phyloP scores from a whole-genome alignment of 2,113 vertebrate genomes.

The Catharus fuscescens region DNA sequence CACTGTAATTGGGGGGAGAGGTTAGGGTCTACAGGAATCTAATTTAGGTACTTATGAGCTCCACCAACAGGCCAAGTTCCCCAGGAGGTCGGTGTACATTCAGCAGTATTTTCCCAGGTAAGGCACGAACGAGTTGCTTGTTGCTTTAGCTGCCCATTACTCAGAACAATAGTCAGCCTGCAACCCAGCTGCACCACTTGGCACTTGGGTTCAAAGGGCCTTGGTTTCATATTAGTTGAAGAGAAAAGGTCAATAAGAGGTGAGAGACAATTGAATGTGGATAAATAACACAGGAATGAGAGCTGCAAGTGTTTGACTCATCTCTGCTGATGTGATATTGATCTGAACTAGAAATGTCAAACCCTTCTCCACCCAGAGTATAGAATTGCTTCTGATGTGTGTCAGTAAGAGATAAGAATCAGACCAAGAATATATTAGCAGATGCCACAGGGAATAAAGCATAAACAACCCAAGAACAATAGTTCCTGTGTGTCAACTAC shows the following conservation, averaged over 20 bases:
- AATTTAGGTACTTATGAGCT: not conserved
- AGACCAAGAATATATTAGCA: slow-evolving; percentile 14
- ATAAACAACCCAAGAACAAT: slow-evolving; percentile 27
- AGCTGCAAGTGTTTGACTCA: slow-evolving; percentile 31
- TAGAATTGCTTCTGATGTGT: not conserved
- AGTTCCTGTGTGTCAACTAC: not conserved
- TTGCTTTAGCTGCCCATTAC: not conserved
- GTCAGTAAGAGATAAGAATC: slow-evolving; percentile 33
- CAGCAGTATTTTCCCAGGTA: not conserved
- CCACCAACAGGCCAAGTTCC: not conserved
- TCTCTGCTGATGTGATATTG: slow-evolving; percentile 24
- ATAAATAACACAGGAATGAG: slow-evolving; percentile 35
- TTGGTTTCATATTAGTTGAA: not conserved
- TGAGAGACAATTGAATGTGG: slow-evolving; percentile 25
- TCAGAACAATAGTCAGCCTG: not conserved
- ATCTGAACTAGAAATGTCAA: slow-evolving; percentile 40
- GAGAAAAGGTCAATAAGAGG: not conserved
- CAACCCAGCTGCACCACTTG: not conserved
- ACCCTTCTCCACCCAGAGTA: not conserved
- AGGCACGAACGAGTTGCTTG: accelerated
- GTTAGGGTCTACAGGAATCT: not conserved
- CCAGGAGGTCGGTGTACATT: not conserved
- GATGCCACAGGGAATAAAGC: slow-evolving; percentile 8
- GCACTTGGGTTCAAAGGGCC: not conserved
- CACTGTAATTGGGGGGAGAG: not conserved